A percentile compares a stretch with the other conserved stretches of the same genome.
Conservation (phyloP, 2,888 invertebrate species). For the Mantis religiosa region DNA sequence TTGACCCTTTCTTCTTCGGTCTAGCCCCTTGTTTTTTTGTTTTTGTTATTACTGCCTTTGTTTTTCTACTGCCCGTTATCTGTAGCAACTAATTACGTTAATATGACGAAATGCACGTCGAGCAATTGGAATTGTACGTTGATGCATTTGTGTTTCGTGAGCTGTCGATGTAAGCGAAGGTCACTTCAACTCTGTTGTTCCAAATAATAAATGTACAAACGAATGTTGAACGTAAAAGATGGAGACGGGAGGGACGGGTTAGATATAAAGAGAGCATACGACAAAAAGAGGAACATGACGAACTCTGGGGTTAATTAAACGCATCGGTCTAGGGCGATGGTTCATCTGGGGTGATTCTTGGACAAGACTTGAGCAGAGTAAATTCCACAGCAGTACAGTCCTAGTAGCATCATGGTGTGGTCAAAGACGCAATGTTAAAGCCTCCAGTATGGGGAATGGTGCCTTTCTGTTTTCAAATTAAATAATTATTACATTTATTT, state of each 20-base stretch:
- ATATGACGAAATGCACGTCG: background rate
- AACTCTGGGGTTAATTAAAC: conserved; percentile 10
- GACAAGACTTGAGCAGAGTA: background rate
- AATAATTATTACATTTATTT: too few species aligned
- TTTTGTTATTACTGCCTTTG: background rate
- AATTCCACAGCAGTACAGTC: background rate
- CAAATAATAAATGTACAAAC: conserved; percentile 16
- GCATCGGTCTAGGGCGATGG: background rate
- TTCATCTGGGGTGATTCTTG: background rate
- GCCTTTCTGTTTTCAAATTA: too few species aligned
- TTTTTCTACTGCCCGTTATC: background rate
- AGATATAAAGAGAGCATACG: background rate
- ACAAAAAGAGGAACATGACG: background rate
- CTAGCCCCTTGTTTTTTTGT: background rate
- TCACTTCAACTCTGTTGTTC: conserved; percentile 9
- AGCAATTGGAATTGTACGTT: background rate
- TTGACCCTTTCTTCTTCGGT: background rate
- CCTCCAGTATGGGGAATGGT: too few species aligned
- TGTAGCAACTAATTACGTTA: conserved; percentile 12
- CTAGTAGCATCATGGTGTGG: background rate
- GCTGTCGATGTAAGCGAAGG: background rate
- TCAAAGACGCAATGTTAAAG: too few species aligned
- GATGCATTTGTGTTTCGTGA: background rate
- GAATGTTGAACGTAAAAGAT: background rate
- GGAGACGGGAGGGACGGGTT: background rate